Evolutionary conservation across 2,113 vertebrate species (phyloP).

Genomic region (Bubo blakistoni): DNA sequence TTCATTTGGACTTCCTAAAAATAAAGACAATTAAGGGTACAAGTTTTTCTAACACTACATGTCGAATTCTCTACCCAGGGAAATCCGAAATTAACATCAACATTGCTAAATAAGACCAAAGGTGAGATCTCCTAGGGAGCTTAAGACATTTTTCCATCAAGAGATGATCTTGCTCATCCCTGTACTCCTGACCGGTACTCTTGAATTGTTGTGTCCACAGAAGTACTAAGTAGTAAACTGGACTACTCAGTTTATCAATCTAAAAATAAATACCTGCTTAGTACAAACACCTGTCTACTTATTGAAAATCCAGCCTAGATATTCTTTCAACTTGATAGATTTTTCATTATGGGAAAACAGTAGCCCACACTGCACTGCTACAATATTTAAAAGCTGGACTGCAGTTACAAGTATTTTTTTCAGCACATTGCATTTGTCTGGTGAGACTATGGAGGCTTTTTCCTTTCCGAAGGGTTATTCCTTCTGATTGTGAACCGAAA

Average conservation of each 20-base stretch:
- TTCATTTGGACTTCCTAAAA: not conserved
- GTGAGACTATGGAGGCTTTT: not conserved
- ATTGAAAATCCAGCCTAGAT: accelerated
- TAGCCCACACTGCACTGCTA: not conserved
- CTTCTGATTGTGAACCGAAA: not conserved
- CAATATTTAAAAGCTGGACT: not conserved
- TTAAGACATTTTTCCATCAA: not conserved
- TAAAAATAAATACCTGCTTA: not conserved
- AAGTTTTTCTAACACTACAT: not conserved
- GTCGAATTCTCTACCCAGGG: not conserved
- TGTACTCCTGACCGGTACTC: not conserved
- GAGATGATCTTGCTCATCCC: not conserved
- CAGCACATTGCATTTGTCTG: not conserved
- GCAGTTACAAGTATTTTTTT: not conserved
- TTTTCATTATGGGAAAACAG: not conserved
- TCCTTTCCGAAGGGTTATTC: not conserved
- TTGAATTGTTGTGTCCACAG: not conserved
- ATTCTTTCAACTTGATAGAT: not conserved
- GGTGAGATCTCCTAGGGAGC: not conserved
- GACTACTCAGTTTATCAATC: not conserved
- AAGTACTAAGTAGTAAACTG: not conserved
- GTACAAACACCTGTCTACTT: not conserved
- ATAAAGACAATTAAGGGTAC: not conserved
- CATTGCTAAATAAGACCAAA: not conserved
- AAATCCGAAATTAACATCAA: not conserved